Evolutionary conservation across 2,797 vertebrate species (phyloP).

Genomic region (Acrocephalus scirpaceus): DNA sequence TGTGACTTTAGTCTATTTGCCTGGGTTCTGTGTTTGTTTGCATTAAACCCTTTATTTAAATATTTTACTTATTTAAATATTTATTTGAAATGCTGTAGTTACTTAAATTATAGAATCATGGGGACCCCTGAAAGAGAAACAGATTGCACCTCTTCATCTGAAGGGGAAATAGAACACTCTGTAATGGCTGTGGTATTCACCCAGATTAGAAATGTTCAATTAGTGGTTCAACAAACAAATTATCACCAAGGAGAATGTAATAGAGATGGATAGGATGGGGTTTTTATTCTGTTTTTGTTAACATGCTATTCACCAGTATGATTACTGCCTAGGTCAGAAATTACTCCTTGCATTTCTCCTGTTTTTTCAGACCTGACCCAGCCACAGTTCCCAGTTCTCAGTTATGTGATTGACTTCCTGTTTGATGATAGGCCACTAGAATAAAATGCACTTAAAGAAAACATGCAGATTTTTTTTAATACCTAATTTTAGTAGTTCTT

Average conservation of each 20-base stretch:
- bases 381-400: background rate
- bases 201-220: background rate
- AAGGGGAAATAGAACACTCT: background rate
- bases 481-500: background rate
- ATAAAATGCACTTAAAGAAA: background rate
- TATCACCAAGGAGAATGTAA: background rate
- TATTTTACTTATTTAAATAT: background rate
- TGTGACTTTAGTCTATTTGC: background rate
- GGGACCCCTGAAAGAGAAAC: background rate
- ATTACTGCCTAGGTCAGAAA: background rate
- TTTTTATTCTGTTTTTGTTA: background rate
- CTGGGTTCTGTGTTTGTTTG: background rate
- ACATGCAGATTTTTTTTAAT: background rate
- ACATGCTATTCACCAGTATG: fast-evolving
- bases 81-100: background rate
- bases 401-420: background rate
- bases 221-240: background rate
- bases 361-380: background rate
- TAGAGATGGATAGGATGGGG: background rate
- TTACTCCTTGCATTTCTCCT: background rate
- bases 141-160: background rate
- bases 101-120: background rate
- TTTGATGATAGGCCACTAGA: background rate
- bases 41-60: background rate
- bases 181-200: background rate